These are phyloP conservation scores for Podarcis siculus DNA, from an alignment of 2,797 vertebrate species.

Conservation along the genomic window DNA sequence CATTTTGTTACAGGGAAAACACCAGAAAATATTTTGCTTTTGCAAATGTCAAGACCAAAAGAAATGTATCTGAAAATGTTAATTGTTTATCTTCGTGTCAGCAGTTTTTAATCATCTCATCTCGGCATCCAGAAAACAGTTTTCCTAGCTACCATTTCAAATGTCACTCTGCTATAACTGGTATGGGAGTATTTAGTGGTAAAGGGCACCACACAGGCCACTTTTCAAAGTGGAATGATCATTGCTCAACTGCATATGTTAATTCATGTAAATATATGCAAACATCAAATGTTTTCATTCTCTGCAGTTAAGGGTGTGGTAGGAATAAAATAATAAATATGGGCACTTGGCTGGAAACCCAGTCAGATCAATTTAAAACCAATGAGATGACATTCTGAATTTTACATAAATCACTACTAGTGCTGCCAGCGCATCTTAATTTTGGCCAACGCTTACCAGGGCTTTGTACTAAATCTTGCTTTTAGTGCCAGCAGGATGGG, in stretches of 20 bases:
- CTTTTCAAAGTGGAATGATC: slow-evolving; percentile 15
- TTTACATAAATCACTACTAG: background rate
- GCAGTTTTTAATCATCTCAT: slow-evolving; percentile 37
- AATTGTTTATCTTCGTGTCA: slow-evolving; percentile 40
- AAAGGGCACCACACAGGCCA: slow-evolving; percentile 24
- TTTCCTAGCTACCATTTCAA: slow-evolving; percentile 29
- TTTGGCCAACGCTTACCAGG: background rate
- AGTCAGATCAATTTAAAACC: background rate
- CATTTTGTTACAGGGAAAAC: slow-evolving; percentile 29
- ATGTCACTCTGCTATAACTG: slow-evolving; percentile 23
- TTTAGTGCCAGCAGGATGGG: background rate
- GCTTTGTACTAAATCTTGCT: background rate
- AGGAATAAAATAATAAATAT: background rate
- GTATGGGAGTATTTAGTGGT: slow-evolving; percentile 1
- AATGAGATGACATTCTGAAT: background rate
- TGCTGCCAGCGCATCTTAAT: background rate
- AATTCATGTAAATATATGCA: slow-evolving; percentile 12
- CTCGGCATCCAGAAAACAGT: slow-evolving; percentile 15
- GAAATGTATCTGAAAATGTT: slow-evolving; percentile 36
- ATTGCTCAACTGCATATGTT: background rate
- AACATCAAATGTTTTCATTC: background rate
- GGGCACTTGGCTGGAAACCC: background rate
- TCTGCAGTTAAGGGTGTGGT: background rate
- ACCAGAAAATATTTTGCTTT: slow-evolving; percentile 39
- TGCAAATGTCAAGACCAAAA: slow-evolving; percentile 33